Evolutionary conservation across 1,140 invertebrate genomes (phyloP).

Genomic region (Ctenoplectra terminalis): DNA sequence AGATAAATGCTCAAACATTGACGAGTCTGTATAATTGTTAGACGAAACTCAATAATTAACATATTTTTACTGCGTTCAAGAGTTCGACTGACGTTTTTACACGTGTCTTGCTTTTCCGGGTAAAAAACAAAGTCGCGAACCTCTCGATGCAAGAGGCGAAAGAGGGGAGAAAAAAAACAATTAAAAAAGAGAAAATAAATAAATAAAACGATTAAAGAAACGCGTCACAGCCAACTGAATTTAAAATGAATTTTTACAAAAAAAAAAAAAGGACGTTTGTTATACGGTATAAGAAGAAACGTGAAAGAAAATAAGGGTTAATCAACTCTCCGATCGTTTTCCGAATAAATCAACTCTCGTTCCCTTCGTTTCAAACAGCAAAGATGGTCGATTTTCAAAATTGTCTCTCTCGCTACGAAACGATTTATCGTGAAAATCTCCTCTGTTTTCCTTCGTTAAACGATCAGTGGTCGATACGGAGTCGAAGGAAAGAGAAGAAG

Average conservation of each 20-base stretch:
- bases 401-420: constrained; percentile 50
- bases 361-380: constrained; percentile 46
- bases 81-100: neutral
- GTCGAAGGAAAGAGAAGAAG: neutral
- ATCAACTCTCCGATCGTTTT: constrained; percentile 37
- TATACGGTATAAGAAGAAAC: neutral
- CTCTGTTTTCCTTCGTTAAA: constrained; percentile 50
- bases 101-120: neutral
- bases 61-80: constrained; percentile 9
- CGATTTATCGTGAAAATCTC: constrained; percentile 31
- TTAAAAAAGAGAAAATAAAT: neutral
- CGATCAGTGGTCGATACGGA: neutral
- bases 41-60: neutral
- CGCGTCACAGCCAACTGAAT: constrained; percentile 66
- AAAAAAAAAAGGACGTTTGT: neutral
- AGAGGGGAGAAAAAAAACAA: neutral
- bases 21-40: neutral
- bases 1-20: neutral
- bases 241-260: constrained; percentile 65
- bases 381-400: neutral
- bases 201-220: constrained; percentile 16
- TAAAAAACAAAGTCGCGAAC: neutral
- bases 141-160: neutral
- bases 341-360: constrained; percentile 51
- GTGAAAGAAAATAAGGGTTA: neutral